A percentile compares a stretch with the other conserved stretches of the same genome.
These are phyloP conservation scores for Molanna angustata DNA, from an alignment of 2,888 invertebrate genomes.

Conservation along the genomic window DNA sequence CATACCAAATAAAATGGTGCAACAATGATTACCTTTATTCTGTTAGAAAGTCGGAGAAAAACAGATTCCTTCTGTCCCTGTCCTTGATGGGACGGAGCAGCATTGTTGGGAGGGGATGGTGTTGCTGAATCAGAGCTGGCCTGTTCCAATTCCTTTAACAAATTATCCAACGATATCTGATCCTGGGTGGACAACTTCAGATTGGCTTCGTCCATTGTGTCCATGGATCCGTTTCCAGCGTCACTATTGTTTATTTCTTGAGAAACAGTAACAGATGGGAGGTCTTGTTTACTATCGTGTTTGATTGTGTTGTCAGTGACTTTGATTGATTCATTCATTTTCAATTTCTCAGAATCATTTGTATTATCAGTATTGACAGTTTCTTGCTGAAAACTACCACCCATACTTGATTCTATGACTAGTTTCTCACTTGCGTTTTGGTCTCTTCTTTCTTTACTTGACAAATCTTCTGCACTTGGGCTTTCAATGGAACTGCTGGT, in stretches of 20 bases:
- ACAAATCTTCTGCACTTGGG: conserved; percentile 3
- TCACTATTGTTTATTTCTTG: neutral
- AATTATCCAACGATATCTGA: conserved; percentile 50
- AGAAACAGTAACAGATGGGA: neutral
- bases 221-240: neutral
- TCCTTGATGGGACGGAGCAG: conserved; percentile 43
- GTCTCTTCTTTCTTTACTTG: neutral
- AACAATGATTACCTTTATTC: conserved; percentile 72
- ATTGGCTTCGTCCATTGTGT: conserved; percentile 17
- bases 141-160: conserved; percentile 56
- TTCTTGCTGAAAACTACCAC: too few relatives aligned
- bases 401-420: conserved; percentile 15
- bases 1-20: neutral
- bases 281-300: conserved; percentile 1
- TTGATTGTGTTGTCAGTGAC: conserved; percentile 2
- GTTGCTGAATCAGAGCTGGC: conserved; percentile 50
- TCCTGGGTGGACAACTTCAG: conserved; percentile 39
- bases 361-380: neutral
- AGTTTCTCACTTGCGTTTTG: conserved; percentile 3
- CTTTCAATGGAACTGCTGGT: conserved; percentile 23
- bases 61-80: conserved; percentile 84
- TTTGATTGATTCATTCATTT: conserved; percentile 6
- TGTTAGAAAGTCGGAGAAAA: conserved; percentile 92
- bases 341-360: neutral
- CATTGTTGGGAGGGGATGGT: conserved; percentile 39